Percentiles rank a stretch among this genome's conserved stretches.
These are phyloP conservation scores for Pteronura brasiliensis DNA, from an alignment of 2,113 vertebrate species.

Conservation along the genomic window DNA sequence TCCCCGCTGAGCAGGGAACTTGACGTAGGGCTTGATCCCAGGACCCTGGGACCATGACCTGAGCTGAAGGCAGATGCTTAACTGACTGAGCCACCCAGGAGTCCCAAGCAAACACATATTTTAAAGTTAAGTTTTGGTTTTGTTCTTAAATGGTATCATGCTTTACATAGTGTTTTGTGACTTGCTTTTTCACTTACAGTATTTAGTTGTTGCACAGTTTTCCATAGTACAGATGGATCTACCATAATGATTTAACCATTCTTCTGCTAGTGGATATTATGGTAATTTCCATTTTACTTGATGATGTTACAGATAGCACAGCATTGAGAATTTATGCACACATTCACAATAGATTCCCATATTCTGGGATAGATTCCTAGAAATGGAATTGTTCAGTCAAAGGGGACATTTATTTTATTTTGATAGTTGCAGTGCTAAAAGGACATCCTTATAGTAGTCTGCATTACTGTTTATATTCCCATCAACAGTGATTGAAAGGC, in stretches of 20 bases:
- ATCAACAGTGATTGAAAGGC: neutral
- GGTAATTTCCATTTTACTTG: slow-evolving; percentile 11
- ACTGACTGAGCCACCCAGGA: no score
- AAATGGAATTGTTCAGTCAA: neutral
- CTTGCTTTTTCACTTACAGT: slow-evolving; percentile 10
- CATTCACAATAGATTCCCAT: neutral
- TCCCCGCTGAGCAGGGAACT: no score
- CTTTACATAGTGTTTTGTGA: slow-evolving; percentile 11
- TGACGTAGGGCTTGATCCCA: no score
- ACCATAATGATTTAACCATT: neutral
- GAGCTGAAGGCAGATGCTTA: no score
- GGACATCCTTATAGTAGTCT: neutral
- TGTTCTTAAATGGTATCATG: neutral
- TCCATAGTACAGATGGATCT: neutral
- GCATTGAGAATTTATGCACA: neutral
- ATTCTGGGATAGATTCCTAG: neutral
- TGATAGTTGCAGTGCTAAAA: slow-evolving; percentile 9
- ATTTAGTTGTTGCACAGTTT: neutral
- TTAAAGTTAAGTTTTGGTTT: neutral
- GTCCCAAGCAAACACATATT: neutral
- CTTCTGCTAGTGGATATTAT: neutral
- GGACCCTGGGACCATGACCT: no score
- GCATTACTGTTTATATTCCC: neutral
- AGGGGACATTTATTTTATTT: slow-evolving; percentile 30
- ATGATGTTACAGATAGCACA: neutral